phyloP scores from a whole-genome alignment of 2,797 vertebrate species.

The Glyptemys insculpta region DNA sequence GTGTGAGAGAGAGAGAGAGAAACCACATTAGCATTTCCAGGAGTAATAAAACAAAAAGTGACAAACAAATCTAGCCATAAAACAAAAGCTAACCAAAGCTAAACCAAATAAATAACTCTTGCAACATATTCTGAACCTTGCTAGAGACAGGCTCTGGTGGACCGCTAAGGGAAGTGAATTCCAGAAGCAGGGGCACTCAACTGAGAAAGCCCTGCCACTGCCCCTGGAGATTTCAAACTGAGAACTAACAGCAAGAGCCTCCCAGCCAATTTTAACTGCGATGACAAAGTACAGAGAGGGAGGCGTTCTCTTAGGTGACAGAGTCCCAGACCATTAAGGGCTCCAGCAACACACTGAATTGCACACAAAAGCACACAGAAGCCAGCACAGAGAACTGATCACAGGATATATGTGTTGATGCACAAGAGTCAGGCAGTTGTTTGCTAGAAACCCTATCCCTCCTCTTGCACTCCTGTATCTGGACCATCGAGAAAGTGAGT shows the following conservation, averaged over 20 bases:
- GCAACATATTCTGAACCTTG: neutral
- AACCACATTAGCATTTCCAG: neutral
- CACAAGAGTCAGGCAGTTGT: neutral
- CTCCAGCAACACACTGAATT: neutral
- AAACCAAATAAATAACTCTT: neutral
- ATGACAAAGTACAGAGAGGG: fast-evolving
- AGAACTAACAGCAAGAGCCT: neutral
- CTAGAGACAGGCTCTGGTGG: neutral
- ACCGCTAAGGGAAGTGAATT: neutral
- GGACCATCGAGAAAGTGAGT: neutral
- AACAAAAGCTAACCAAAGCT: neutral
- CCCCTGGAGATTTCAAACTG: neutral
- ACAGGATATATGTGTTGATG: neutral
- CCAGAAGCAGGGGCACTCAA: fast-evolving
- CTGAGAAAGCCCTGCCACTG: neutral
- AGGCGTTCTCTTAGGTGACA: neutral
- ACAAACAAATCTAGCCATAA: neutral
- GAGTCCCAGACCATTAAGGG: neutral
- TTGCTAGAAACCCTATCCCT: neutral
- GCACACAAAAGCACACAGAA: neutral
- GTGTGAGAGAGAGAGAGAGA: too few relatives aligned
- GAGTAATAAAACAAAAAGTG: neutral
- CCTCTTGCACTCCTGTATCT: neutral
- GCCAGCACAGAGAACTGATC: neutral
- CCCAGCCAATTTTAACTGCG: fast-evolving